Percentiles rank a stretch among this genome's conserved stretches.
These are phyloP conservation scores for Meandrusa payeni DNA, from an alignment of 2,888 invertebrate genomes.

Conservation along the genomic window DNA sequence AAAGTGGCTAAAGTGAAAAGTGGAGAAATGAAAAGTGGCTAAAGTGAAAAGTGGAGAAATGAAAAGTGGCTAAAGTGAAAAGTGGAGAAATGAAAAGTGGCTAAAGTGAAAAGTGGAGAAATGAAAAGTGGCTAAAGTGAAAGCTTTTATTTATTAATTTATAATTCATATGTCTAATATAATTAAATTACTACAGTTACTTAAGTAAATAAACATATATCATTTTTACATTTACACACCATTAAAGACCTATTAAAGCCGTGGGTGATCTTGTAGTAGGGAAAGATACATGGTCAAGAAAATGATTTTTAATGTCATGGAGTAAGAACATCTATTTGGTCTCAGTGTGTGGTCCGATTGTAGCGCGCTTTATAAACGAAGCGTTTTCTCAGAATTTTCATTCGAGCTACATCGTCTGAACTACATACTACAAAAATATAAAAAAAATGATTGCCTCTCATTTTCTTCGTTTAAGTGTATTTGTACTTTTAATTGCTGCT, in stretches of 20 bases:
- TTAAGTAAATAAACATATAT: no score
- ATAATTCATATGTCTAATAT: no score
- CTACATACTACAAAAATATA: background rate
- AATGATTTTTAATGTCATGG: conserved; percentile 46
- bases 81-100: no score
- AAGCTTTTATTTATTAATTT: no score
- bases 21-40: no score
- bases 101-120: no score
- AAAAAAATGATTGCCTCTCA: conserved; percentile 39
- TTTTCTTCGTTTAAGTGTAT: conserved; percentile 34
- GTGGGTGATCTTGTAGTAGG: conserved; percentile 33
- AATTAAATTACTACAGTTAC: no score
- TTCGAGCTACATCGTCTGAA: conserved; percentile 3
- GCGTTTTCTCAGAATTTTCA: conserved; percentile 21
- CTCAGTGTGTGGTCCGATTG: conserved; percentile 22
- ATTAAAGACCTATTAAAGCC: conserved; percentile 2
- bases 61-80: no score
- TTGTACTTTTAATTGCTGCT: conserved; percentile 42
- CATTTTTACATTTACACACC: no score
- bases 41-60: no score
- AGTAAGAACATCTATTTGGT: conserved; percentile 28
- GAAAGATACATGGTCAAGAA: conserved; percentile 41
- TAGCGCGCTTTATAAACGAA: conserved; percentile 30
- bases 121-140: no score
- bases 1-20: no score